Percentiles rank a stretch among this genome's conserved stretches.
Evolutionary conservation across 2,888 invertebrate species (phyloP).

Genomic region (Pristionchus mayeri): DNA sequence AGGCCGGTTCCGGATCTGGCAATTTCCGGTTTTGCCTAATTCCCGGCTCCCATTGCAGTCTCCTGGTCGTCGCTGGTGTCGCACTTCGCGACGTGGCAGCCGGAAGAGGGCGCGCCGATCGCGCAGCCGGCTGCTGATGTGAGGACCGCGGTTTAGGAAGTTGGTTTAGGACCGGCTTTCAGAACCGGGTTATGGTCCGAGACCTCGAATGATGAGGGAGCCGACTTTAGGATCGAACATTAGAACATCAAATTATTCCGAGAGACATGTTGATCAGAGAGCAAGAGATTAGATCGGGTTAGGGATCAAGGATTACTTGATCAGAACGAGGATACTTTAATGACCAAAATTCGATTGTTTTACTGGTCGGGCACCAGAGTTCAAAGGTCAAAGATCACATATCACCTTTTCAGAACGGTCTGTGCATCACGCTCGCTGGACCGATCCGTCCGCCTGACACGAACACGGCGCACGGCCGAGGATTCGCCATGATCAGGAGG

Average conservation of each 20-base stretch:
- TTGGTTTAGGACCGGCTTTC: too few relatives aligned
- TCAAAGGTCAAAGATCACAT: neutral
- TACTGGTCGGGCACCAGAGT: too few relatives aligned
- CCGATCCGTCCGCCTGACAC: constrained; percentile 42
- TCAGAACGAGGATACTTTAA: too few relatives aligned
- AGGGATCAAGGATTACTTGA: too few relatives aligned
- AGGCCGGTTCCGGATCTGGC: neutral
- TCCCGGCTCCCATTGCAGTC: constrained; percentile 5
- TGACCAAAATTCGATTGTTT: too few relatives aligned
- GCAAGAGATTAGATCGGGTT: too few relatives aligned
- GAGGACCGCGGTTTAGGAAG: neutral
- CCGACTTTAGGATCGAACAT: too few relatives aligned
- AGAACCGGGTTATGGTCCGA: too few relatives aligned
- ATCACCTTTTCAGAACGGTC: neutral
- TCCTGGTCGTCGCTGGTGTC: constrained; percentile 3
- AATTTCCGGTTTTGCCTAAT: neutral
- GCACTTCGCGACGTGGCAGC: constrained; percentile 36
- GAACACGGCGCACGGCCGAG: constrained; percentile 14
- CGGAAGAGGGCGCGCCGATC: neutral
- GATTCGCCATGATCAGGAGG: constrained; percentile 3
- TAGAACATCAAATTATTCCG: too few relatives aligned
- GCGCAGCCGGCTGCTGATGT: neutral
- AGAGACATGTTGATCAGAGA: too few relatives aligned
- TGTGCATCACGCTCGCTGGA: constrained; percentile 13
- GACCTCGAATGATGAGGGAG: too few relatives aligned